Percentiles rank a stretch among this genome's conserved stretches.
Evolutionary conservation across 2,797 vertebrate genomes (phyloP).

Genomic region (Poeciliopsis turneri): DNA sequence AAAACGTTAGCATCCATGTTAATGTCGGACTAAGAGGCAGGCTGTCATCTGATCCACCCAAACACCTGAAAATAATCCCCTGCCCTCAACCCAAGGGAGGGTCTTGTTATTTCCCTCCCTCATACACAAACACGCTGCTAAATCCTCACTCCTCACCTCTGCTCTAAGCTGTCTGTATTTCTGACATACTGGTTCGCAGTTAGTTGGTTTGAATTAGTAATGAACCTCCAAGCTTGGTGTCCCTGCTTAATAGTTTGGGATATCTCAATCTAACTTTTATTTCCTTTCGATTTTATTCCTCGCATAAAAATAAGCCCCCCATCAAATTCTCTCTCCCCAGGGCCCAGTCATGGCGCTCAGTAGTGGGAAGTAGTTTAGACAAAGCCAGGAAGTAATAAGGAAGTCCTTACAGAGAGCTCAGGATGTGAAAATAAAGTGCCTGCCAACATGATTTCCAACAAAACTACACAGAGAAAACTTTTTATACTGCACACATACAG

Average conservation of each 20-base stretch:
- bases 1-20: slow-evolving; percentile 5
- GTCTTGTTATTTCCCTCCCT: slow-evolving; percentile 42
- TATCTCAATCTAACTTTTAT: slow-evolving; percentile 27
- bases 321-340: slow-evolving; percentile 14
- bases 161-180: slow-evolving; percentile 16
- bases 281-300: slow-evolving; percentile 26
- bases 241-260: slow-evolving; percentile 10
- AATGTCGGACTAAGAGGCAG: slow-evolving; percentile 33
- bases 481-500: slow-evolving; percentile 2
- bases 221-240: slow-evolving; percentile 28
- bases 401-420: slow-evolving; percentile 77
- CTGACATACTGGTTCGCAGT: slow-evolving; percentile 10
- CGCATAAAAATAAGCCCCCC: slow-evolving; percentile 41
- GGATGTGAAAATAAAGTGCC: slow-evolving; percentile 46
- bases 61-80: slow-evolving; percentile 69
- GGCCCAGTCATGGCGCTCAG: slow-evolving; percentile 59
- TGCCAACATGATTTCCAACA: slow-evolving; percentile 58
- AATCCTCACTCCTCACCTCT: slow-evolving; percentile 35
- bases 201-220: slow-evolving; percentile 7
- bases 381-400: slow-evolving; percentile 88
- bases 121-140: slow-evolving; percentile 50
- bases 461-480: slow-evolving; percentile 10
- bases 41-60: slow-evolving; percentile 56
- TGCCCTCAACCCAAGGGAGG: slow-evolving; percentile 31
- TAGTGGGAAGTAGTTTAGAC: slow-evolving; percentile 78